Evolutionary conservation across 2,113 vertebrate genomes (phyloP).

Genomic region (Lethenteron reissneri): DNA sequence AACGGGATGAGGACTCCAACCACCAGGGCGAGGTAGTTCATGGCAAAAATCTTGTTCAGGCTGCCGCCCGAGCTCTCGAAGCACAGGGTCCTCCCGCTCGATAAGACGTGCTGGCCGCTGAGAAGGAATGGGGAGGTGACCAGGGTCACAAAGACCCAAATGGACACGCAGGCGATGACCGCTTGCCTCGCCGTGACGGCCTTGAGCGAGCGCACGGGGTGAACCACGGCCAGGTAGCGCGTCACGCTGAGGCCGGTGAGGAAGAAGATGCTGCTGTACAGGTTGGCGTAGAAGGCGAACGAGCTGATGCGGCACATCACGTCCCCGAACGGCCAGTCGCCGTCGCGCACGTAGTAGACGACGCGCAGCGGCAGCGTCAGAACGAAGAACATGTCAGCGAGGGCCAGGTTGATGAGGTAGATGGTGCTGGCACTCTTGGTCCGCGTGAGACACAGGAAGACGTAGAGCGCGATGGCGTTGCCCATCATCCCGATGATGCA

Average conservation of each 20-base stretch:
- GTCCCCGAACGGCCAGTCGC: conserved; percentile 21
- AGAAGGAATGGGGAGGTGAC: conserved; percentile 46
- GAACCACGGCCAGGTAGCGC: conserved; percentile 22
- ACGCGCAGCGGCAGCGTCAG: conserved; percentile 26
- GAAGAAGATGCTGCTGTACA: conserved; percentile 31
- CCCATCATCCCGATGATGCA: conserved; percentile 20
- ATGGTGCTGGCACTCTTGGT: conserved; percentile 18
- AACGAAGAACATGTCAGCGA: conserved; percentile 25
- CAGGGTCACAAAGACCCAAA: conserved; percentile 63
- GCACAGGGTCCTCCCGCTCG: conserved; percentile 60
- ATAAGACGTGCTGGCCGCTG: conserved; percentile 15
- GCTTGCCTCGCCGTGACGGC: conserved; percentile 41
- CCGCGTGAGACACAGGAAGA: conserved; percentile 16
- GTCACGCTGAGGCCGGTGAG: conserved; percentile 25
- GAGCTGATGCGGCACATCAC: conserved; percentile 25
- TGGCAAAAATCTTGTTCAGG: conserved; percentile 20
- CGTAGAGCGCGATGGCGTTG: conserved; percentile 19
- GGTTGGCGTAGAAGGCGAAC: conserved; percentile 27
- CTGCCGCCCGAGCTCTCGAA: conserved; percentile 25
- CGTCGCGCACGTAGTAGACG: conserved; percentile 19
- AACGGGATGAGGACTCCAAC: conserved; percentile 62
- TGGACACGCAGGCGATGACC: conserved; percentile 25
- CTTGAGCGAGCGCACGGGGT: conserved; percentile 19
- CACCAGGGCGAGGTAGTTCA: conserved; percentile 49
- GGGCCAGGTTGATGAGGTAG: conserved; percentile 28